A percentile compares a stretch with the other conserved stretches of the same genome.
Evolutionary conservation across 2,888 invertebrate genomes (phyloP).

Genomic region (Perizoma flavofasciatum): DNA sequence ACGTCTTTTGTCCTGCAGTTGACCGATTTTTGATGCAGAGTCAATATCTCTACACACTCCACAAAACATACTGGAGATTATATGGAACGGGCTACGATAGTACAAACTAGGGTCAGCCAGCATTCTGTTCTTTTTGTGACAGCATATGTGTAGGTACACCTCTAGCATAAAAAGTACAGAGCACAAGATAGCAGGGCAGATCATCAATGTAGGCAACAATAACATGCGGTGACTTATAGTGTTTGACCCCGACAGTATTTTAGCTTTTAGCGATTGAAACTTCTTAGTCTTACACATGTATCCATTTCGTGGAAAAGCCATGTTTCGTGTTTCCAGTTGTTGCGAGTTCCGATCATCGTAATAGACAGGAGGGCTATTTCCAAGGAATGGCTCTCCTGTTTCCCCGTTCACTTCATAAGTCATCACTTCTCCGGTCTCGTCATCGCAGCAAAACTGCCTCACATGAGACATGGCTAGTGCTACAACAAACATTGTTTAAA

Average conservation of each 20-base stretch:
- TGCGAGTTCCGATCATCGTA: neutral
- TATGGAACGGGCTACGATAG: conserved; percentile 88
- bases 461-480: conserved; percentile 42
- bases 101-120: conserved; percentile 83
- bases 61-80: conserved; percentile 87
- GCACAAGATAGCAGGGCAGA: conserved; percentile 81
- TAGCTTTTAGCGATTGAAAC: conserved; percentile 63
- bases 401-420: conserved; percentile 72
- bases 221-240: conserved; percentile 77
- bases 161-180: conserved; percentile 82
- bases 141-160: conserved; percentile 86
- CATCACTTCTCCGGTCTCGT: conserved; percentile 81
- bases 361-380: conserved; percentile 25
- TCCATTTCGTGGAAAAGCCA: conserved; percentile 56
- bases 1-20: conserved; percentile 85
- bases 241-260: conserved; percentile 68
- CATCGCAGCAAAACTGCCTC: conserved; percentile 64
- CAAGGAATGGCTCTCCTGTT: conserved; percentile 74
- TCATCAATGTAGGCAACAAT: conserved; percentile 84
- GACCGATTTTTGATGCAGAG: conserved; percentile 85
- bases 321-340: conserved; percentile 1
- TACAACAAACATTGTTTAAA: neutral
- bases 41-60: conserved; percentile 86
- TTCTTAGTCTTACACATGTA: conserved; percentile 62
- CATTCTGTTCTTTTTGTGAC: conserved; percentile 87